Base-by-base conservation (phyloP, 2,797 vertebrate genomes). In the Salarias fasciatus region DNA sequence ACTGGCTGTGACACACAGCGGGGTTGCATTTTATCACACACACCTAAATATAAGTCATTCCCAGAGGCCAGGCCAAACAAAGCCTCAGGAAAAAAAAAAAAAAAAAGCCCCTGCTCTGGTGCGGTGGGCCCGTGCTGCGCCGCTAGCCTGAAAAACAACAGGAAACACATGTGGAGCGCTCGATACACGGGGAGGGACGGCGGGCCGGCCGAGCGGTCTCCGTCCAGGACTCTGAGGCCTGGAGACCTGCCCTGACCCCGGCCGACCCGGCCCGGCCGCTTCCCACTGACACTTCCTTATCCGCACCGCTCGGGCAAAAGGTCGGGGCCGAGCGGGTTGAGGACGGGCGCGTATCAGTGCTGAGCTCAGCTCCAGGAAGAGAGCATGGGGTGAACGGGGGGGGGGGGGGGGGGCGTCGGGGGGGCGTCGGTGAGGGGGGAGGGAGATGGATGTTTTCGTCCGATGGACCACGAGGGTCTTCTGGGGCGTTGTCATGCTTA, bases 111-210 rank as follows among this genome's bases (percentile, higher is more conserved):
- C 88, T 83, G 90, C 83, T 88, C 88, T 90, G 88, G 76, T 86
- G 59, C 28, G 68, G 71, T 68, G 81, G 18, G 18, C 18, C 18
- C 24, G 18, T 24, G 38, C 74, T 72, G 87, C 1, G 80, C 87
- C 90, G 88, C 71, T 45, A 36, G 54, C 63, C 78, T 81, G 72
- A 75, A 86, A 88, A 95, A 95, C 94, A 96, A 95, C 95, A 96
- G 95, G 95, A 96, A 96, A 95, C 95, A 95, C 87, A 94, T 95
- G 95, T 94, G 92, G 78, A 86, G 82, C 72, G 55, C 70, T 79
- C 14, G 56, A 83, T 82, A 81, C 88, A 85, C 3, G 18, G 86
- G 89, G 62, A 61, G 89, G 84, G 73, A 84, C 72, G 48, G 77
- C 0, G 28, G 72, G 88, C 83, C 81, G 5, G 12, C 43, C n/a